phyloP scores from a whole-genome alignment of 2,797 vertebrate species.

The Babyrousa celebensis region DNA sequence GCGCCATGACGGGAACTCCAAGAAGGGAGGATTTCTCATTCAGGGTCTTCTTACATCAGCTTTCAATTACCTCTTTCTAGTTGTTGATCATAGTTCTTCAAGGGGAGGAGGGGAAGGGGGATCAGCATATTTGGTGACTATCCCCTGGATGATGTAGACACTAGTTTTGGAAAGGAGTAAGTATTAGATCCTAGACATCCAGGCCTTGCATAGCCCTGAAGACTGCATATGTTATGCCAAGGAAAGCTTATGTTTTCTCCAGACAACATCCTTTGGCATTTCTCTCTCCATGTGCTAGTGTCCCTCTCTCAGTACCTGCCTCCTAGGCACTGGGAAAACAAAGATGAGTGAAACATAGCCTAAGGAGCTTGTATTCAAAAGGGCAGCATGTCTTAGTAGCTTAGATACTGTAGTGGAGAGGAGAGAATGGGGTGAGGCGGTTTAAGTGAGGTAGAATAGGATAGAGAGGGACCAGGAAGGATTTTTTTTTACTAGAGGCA shows the following conservation, averaged over 20 bases:
- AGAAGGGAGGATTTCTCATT: neutral
- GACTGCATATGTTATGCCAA: slow-evolving; percentile 17
- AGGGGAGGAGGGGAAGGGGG: neutral
- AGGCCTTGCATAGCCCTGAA: neutral
- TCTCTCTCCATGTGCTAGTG: neutral
- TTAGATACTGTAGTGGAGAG: neutral
- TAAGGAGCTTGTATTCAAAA: slow-evolving; percentile 12
- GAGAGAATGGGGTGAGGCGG: neutral
- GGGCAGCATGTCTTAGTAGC: neutral
- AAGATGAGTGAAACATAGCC: neutral
- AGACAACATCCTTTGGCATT: neutral
- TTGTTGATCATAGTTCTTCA: neutral
- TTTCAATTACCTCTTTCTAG: slow-evolving; percentile 46
- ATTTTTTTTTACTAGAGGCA: neutral
- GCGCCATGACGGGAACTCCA: too few species aligned
- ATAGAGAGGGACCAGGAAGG: neutral
- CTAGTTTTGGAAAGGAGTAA: slow-evolving; percentile 50
- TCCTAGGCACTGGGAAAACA: slow-evolving; percentile 31
- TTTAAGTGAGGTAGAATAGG: neutral
- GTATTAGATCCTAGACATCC: slow-evolving; percentile 5
- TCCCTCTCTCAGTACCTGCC: neutral
- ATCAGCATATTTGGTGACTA: slow-evolving; percentile 8
- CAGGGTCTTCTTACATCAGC: neutral
- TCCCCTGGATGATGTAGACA: neutral
- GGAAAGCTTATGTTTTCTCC: slow-evolving; percentile 26